Conservation (phyloP, 1,140 invertebrate species). For the Drosophila dunni region DNA sequence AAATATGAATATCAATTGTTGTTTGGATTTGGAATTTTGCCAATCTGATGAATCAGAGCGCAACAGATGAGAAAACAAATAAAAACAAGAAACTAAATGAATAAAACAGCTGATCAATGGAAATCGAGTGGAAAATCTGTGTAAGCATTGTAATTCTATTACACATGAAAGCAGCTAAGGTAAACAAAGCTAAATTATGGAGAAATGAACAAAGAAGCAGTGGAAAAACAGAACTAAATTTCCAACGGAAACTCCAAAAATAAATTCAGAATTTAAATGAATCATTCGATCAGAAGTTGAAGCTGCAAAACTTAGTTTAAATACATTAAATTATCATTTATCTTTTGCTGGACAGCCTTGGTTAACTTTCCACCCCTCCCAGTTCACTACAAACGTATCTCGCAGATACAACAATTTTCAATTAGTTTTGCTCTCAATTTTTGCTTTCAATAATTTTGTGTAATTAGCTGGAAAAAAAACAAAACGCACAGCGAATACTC, state of each 20-base stretch:
- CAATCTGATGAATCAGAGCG: conserved; percentile 42
- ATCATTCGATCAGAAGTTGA: conserved; percentile 3
- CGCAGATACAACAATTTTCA: conserved; percentile 52
- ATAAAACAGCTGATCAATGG: conserved; percentile 32
- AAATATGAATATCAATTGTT: conserved; percentile 16
- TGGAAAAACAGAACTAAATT: background rate
- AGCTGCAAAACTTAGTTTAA: background rate
- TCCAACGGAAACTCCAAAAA: background rate
- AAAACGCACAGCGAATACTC: conserved; percentile 49
- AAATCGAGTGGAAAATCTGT: conserved; percentile 10
- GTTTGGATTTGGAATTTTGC: conserved; percentile 8
- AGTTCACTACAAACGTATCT: background rate
- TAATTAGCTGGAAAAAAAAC: conserved; percentile 50
- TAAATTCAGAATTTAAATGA: conserved; percentile 3
- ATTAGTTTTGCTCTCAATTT: conserved; percentile 75
- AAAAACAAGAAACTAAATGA: conserved; percentile 1
- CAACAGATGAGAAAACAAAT: conserved; percentile 3
- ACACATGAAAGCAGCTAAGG: background rate
- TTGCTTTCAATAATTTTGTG: conserved; percentile 42
- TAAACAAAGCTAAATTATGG: background rate
- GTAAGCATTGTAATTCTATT: conserved; percentile 2
- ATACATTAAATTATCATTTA: background rate
- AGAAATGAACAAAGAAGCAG: conserved; percentile 2
- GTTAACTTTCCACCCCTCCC: background rate
- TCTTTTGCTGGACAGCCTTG: background rate